phyloP scores from a whole-genome alignment of 2,797 vertebrate genomes.

The Danio jaintianensis region DNA sequence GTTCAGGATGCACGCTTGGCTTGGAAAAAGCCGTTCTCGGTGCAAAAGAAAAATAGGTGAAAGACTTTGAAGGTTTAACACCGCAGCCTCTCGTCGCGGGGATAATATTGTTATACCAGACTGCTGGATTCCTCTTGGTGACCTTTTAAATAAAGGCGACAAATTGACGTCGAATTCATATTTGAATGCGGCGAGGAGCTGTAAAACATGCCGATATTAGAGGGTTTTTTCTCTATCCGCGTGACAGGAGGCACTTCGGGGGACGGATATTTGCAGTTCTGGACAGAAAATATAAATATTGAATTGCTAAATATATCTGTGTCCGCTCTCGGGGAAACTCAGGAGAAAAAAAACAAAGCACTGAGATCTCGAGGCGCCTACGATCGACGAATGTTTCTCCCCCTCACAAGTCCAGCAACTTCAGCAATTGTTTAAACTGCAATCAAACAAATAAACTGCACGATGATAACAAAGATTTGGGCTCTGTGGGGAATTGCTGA shows the following conservation, averaged over 20 bases:
- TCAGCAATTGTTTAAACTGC: conserved; percentile 43
- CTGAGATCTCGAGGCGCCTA: conserved; percentile 50
- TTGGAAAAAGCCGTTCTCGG: conserved; percentile 76
- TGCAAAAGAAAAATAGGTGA: conserved; percentile 63
- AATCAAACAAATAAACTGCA: conserved; percentile 37
- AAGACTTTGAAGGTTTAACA: conserved; percentile 59
- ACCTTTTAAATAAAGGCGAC: conserved; percentile 38
- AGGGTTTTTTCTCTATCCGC: conserved; percentile 61
- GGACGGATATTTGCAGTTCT: conserved; percentile 71
- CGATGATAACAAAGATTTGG: conserved; percentile 15
- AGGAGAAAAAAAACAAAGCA: conserved; percentile 49
- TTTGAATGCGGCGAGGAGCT: conserved; percentile 54
- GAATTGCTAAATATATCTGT: conserved; percentile 61
- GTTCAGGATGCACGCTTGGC: conserved; percentile 67
- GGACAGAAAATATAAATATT: conserved; percentile 75
- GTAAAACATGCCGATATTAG: conserved; percentile 55
- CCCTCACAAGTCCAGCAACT: conserved; percentile 21
- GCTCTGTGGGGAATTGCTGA: conserved; percentile 1
- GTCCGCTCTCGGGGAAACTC: conserved; percentile 63
- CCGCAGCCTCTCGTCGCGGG: conserved; percentile 7
- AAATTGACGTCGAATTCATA: conserved; percentile 5
- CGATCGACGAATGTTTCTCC: conserved; percentile 35
- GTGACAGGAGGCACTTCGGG: conserved; percentile 56
- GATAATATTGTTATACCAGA: conserved; percentile 44
- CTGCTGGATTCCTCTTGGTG: conserved; percentile 35